Base-by-base conservation (phyloP, 2,113 vertebrate species). In the Micromys minutus region DNA sequence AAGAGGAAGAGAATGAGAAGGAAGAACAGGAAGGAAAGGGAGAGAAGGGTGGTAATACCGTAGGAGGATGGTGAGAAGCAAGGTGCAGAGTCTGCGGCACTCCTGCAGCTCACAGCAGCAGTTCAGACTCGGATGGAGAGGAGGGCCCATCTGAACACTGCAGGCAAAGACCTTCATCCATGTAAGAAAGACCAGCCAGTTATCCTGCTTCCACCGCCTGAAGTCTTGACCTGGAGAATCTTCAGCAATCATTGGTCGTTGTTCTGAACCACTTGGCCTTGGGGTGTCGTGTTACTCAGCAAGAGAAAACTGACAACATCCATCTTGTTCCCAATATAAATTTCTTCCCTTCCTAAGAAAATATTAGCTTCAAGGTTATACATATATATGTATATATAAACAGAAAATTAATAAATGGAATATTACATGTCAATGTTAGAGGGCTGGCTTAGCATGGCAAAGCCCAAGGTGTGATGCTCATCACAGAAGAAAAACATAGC, bases 221-320 rank as follows among this genome's bases (percentile, higher is more conserved):
- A 87, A 90, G 36, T 34, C 42, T 87, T 77, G 79, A 87, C 57
- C 79, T 69, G 83, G 39, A 89, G 42, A 93, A 63, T 59, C 80
- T 75, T n/a, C 22, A 59, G n/a, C n/a, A 59, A 59, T 7, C 47
- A 55, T 39, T 87, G 34, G 47, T 52, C 1, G 2, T 34, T 36
- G 29, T 47, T 36, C n/a, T 77, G 88, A 95, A 63, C n/a, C 72
- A 39, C 65, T 55, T 83, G 47, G 2, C 65, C 95, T 80, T 12
- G 12, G 13, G 17, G 4, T 72, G 36, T 24, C 77, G 63, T 59
- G 6, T 84, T 90, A 52, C 26, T 24, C 16, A 89, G 39, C 75
- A 74, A 74, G 42, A 91, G 55, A 50, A 34, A 75, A 92, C 47
- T 31, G 45, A 91, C 65, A 50, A 42, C 19, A 57, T 45, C 39